These are phyloP conservation scores for Dryomyza anilis DNA, from an alignment of 2,888 invertebrate genomes.

Conservation along the genomic window DNA sequence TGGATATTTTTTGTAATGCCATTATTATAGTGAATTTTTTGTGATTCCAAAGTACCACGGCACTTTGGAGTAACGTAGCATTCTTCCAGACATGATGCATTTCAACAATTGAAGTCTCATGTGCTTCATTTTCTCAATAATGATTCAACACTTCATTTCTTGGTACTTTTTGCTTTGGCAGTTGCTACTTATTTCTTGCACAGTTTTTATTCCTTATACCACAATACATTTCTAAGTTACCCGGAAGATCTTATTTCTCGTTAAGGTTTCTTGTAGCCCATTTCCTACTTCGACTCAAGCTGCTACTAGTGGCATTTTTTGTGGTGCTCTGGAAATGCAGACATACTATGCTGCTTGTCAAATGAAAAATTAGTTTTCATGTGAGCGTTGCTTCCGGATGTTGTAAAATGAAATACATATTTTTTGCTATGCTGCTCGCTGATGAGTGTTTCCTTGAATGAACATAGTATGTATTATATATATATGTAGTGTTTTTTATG, in stretches of 20 bases:
- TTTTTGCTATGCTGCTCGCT: too few relatives aligned
- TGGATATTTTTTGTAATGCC: neutral
- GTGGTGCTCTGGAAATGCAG: constrained; percentile 2
- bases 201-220: neutral
- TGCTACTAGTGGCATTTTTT: neutral
- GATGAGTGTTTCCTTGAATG: too few relatives aligned
- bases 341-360: constrained; percentile 8
- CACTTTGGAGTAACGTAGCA: too few relatives aligned
- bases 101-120: constrained; percentile 26
- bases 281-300: neutral
- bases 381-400: neutral
- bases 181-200: neutral
- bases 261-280: constrained; percentile 4
- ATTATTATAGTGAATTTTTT: neutral
- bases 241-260: neutral
- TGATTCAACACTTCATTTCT: constrained; percentile 11
- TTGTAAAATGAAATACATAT: neutral
- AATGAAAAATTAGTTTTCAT: constrained; percentile 23
- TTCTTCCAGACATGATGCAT: constrained; percentile 19
- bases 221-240: neutral
- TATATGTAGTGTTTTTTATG: too few relatives aligned
- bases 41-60: neutral
- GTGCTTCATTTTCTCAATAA: constrained; percentile 25
- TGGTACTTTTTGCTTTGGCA: neutral
- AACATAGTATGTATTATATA: too few relatives aligned